Base-by-base conservation (phyloP, 2,888 invertebrate species). In the Drosophila trichaetosa region DNA sequence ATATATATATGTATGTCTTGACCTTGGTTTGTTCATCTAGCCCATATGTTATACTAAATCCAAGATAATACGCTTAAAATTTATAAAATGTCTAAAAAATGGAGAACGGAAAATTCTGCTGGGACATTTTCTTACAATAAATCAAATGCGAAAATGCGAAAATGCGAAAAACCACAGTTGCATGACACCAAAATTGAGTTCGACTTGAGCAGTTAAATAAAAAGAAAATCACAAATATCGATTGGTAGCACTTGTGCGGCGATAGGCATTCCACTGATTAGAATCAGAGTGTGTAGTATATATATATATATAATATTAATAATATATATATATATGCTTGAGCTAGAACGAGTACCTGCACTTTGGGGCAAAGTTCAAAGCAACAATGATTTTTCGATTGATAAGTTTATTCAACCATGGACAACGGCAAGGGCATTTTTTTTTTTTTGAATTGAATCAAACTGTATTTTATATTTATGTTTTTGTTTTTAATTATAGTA, bases 341-440 rank as follows among this genome's bases (percentile, higher is more conserved):
- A 42, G 11, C 60, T 5, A 24, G 27, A 52, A 38, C 40, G 49
- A 40, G 46, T 53, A 73, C 49, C 75, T 77, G 71, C 57, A 67
- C 31, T 18, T 18, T 31, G 58, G 71, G 46, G 62, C 72, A 76
- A 80, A 80, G 80, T 59, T 65, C 78, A 80, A 58, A 76, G 77
- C 59, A 62, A 65, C 66, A 58, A 34, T 40, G 48, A 33, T 54
- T 63, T 58, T 54, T n/a, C 8, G 66, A 70, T 65, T 85, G 83
- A 83, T 83, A 87, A 87, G 87, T 76, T 70, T 54, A 58, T 65
- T 76, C 64, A 80, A 71, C 65, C 71, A 66, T 75, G 56, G 69
- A 72, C 61, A 79, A 34, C 31, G 40, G 18, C 68, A 73, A 80
- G 76, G 71, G 71, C 77, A 78, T 76, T 72, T 72, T 72, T 69